Conservation (phyloP, 2,113 vertebrate genomes). For the Planiliza haematocheilus region DNA sequence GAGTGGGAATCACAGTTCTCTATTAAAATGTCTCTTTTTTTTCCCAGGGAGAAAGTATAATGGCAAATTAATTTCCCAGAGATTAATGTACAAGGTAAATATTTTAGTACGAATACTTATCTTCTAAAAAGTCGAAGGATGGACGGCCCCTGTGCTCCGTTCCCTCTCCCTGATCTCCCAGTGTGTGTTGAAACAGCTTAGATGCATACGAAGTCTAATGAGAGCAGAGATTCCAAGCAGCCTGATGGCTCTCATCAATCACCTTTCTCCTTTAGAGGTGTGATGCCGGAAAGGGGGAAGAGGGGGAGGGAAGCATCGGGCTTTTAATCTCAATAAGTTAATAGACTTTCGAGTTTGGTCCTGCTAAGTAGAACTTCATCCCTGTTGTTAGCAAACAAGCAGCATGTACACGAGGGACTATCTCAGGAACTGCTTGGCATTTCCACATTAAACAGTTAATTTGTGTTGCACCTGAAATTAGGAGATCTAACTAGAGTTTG, state of each 20-base stretch:
- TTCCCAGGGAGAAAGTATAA: conserved; percentile 49
- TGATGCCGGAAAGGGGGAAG: conserved; percentile 67
- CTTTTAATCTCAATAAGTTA: conserved; percentile 87
- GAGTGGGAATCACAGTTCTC: conserved; percentile 48
- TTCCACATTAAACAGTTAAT: conserved; percentile 81
- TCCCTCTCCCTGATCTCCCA: conserved; percentile 15
- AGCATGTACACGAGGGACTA: conserved; percentile 45
- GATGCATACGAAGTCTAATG: conserved; percentile 81
- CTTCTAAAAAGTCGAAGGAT: conserved; percentile 64
- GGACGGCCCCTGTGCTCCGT: conserved; percentile 33
- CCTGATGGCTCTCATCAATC: conserved; percentile 86
- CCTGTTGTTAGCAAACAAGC: conserved; percentile 75
- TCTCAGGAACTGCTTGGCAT: conserved; percentile 71
- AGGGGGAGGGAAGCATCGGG: conserved; percentile 73
- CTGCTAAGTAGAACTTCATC: conserved; percentile 69
- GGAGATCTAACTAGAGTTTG: conserved; percentile 58
- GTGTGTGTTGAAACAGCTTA: conserved; percentile 59
- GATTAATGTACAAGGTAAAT: conserved; percentile 74
- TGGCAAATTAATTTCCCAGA: conserved; percentile 74
- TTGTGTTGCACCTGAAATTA: conserved; percentile 65
- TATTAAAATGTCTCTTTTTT: conserved; percentile 27
- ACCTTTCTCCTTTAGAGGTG: conserved; percentile 81
- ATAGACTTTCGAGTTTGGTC: conserved; percentile 77
- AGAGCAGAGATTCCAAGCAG: conserved; percentile 81
- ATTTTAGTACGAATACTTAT: conserved; percentile 71